Base-by-base conservation (phyloP, 2,797 vertebrate species). In the Craterocephalus amniculus region DNA sequence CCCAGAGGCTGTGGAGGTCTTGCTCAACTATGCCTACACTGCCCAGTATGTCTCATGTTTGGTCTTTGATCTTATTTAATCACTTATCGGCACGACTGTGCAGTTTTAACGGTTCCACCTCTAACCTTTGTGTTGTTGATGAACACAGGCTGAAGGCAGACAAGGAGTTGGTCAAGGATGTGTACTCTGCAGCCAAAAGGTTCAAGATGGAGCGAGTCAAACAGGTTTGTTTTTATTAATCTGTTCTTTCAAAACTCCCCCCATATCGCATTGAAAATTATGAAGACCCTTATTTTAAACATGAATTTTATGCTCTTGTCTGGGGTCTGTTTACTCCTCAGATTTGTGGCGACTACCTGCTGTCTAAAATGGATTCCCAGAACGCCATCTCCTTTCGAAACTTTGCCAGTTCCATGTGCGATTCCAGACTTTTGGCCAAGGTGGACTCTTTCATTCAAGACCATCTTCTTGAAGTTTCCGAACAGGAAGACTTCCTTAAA, bases 171-270 rank as follows among this genome's bases (percentile, higher is more conserved):
- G 98, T 99, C 65, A 98, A 97, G 91, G 97, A 99, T 86, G 98
- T 99, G 20, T 99, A 99, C 89, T 97, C 98, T 73, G 98, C 98
- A 85, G 97, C 98, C 75, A 99, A 96, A 94, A 95, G 95, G 84
- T 91, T 99, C 87, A 99, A 98, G 93, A 99, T 99, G 96, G 98
- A 99, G 79, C 93, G 97, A 85, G 98, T 99, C 70, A 99, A 98
- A 89, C 97, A 99, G 96, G 98, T 97, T 89, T 32, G n/a, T 40
- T 38, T 29, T 40, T 48, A 9, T 7, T 49, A 4, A 3, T 36
- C 16, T 18, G 20, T 1, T n/a, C 11, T 45, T 40, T 26, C 2
- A 1, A 43, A 4, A 55, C 8, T 16, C 13, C 7, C 11, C 11
- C 3, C 1, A 4, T 2, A 0, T 20, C 22, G 0, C 31, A n/a